Base-by-base conservation (phyloP, 2,113 vertebrate species). In the Sceloporus tristichus region DNA sequence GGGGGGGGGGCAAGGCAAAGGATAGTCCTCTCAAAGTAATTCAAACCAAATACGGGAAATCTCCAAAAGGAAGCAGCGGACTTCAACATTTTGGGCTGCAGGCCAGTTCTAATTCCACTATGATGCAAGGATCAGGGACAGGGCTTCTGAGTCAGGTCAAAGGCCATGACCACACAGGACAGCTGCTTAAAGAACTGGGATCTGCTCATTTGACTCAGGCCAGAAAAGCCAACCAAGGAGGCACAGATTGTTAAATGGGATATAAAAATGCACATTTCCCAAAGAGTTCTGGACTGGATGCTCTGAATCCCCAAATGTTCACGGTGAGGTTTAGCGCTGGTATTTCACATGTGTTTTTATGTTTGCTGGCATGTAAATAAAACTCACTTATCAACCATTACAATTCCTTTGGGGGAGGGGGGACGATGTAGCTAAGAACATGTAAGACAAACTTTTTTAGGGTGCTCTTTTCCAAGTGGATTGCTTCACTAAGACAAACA, bases 1-100 rank as follows among this genome's bases (percentile, higher is more conserved):
- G 18, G 56, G 56, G 56, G 56, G 56, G 5, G 56, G 59, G 82
- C 75, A 85, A 0, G 2, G 76, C 82, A 85, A 70, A 90, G 62
- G 54, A 85, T 66, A 88, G 65, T 68, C 76, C 75, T 68, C 18
- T 80, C 0, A 89, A 91, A 84, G 38, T 86, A 59, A 84, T 71
- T 80, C 86, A 59, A 34, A 90, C 73, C 68, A 94, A 87, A 68
- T 53, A 65, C 53, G 68, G 68, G 88, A 93, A 92, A 73, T 11
- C 27, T 71, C 11, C 9, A 0, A 2, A 42, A 88, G 85, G 70
- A 34, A 92, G 88, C 40, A 88, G 91, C 71, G 83, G 54, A 40
- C 89, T 79, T n/a, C 13, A 2, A 0, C 88, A 91, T 85, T 59
- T 88, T 0, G 92, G 54, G 34, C 90, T 81, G 38, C 16, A 2